Evolutionary conservation across 2,797 vertebrate species (phyloP), one percentile per base, ranked within the genome.

Genomic region (Melopsittacus undulatus): DNA sequence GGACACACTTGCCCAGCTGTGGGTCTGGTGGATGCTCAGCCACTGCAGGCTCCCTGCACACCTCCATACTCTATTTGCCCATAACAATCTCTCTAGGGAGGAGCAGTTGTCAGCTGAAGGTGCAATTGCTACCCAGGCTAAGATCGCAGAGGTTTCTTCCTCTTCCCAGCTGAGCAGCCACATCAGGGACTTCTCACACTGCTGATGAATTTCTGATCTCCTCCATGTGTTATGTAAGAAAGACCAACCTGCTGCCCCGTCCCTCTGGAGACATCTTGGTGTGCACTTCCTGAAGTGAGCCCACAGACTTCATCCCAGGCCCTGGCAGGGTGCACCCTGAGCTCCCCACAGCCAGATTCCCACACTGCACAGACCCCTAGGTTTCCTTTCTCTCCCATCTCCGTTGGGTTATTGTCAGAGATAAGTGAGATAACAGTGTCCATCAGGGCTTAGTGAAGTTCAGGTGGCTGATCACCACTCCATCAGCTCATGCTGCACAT

Each of bases 391-490:
- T 23, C 42, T 63, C 14, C 10, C 1, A 2, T 9, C 9, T 76
- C 48, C 32, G 23, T 10, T 46, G 38, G 9, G 11, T 32, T 87
- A 8, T 48, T 67, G 46, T 34, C 57, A 83, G 69, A 70, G 9
- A 5, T 56, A 29, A 64, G 32, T 32, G 51, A 51, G 69, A 10
- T 16, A 74, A 45, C 34, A 43, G 36, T 4, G 3, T 51, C 45
- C 0, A 0, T 32, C 51, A 78, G 57, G 36, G 29, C 9, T 32
- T 7, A 2, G 2, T 54, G n/a, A 48, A 22, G 29, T 32, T 40
- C 22, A 81, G 11, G 43, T 43, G 48, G 24, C 52, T 46, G n/a
- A n/a, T 52, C 18, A 42, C 32, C 7, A 14, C 32, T 51, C 43
- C 66, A 45, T 38, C 43, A 52, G 24, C 40, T 56, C 52, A 43